These are phyloP conservation scores for Tychaedon coryphoeus DNA, from an alignment of 2,113 vertebrate species.

Conservation along the genomic window DNA sequence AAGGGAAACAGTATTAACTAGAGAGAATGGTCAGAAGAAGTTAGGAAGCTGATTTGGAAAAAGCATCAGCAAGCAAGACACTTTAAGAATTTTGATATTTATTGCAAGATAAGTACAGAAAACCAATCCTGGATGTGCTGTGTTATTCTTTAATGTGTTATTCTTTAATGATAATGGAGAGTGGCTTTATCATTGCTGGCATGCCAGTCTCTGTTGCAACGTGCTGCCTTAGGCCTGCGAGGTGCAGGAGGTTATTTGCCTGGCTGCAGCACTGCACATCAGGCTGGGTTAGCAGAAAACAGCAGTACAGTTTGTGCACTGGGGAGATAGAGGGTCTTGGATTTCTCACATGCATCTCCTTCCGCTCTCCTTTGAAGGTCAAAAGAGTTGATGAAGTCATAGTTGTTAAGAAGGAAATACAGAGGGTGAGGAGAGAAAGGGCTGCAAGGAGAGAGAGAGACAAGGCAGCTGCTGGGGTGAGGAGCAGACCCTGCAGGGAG, in stretches of 20 bases:
- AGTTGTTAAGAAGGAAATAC: not conserved
- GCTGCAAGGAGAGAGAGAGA: not conserved
- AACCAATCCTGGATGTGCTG: not conserved
- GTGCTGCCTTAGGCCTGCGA: not conserved
- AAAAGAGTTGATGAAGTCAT: not conserved
- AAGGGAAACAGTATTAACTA: not conserved
- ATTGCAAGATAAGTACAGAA: not conserved
- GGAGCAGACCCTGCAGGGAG: not conserved
- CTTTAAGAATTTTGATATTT: not conserved
- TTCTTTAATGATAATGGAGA: not conserved
- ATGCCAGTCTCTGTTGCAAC: accelerated
- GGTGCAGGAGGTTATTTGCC: not conserved
- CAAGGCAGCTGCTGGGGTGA: not conserved
- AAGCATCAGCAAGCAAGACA: not conserved
- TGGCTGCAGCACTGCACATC: not conserved
- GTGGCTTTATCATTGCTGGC: not conserved
- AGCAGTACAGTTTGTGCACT: not conserved
- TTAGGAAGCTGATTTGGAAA: not conserved
- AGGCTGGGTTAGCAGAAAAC: not conserved
- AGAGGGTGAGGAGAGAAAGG: not conserved
- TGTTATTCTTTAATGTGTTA: not conserved
- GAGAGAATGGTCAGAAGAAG: not conserved
- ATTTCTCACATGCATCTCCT: not conserved
- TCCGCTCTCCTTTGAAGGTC: not conserved
- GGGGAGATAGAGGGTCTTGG: not conserved